Evolutionary conservation across 2,888 invertebrate genomes (phyloP).

Genomic region (Epsilonema sp.): DNA sequence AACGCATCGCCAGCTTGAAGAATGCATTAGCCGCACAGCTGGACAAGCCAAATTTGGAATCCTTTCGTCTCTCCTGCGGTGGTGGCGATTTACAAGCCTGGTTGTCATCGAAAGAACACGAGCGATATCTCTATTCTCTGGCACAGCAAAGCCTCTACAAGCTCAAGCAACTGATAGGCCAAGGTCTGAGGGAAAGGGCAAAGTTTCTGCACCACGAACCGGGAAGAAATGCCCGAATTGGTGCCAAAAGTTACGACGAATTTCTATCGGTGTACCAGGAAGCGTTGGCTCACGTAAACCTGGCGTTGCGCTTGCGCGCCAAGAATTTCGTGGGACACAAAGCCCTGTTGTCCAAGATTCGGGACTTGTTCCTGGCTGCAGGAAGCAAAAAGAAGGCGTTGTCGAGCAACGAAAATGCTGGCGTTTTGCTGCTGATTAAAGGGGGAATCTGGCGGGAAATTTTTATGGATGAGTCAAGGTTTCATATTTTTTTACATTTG

Average conservation of each 20-base stretch:
- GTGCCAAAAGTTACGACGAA: neutral
- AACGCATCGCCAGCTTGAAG: neutral
- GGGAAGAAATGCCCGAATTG: neutral
- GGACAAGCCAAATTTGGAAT: slow-evolving; percentile 4
- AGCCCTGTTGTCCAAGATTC: neutral
- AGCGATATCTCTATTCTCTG: slow-evolving; percentile 3
- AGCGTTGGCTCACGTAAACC: slow-evolving; percentile 1
- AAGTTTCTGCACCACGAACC: neutral
- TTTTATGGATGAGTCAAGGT: too few relatives aligned
- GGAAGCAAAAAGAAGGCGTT: neutral
- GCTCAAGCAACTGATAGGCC: slow-evolving; percentile 7
- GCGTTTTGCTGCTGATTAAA: too few relatives aligned
- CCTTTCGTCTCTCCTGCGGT: neutral
- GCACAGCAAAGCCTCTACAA: slow-evolving; percentile 6
- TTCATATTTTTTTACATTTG: too few relatives aligned
- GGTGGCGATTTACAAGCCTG: neutral
- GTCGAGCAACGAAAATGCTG: too few relatives aligned
- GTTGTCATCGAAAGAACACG: neutral
- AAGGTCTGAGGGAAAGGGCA: neutral
- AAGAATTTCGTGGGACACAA: neutral
- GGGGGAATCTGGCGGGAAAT: too few relatives aligned
- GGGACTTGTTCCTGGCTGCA: neutral
- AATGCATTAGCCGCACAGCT: neutral
- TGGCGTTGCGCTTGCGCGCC: neutral
- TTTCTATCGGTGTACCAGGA: neutral